These are phyloP conservation scores for Fragum fragum DNA, from an alignment of 2,888 invertebrate genomes.

Conservation along the genomic window DNA sequence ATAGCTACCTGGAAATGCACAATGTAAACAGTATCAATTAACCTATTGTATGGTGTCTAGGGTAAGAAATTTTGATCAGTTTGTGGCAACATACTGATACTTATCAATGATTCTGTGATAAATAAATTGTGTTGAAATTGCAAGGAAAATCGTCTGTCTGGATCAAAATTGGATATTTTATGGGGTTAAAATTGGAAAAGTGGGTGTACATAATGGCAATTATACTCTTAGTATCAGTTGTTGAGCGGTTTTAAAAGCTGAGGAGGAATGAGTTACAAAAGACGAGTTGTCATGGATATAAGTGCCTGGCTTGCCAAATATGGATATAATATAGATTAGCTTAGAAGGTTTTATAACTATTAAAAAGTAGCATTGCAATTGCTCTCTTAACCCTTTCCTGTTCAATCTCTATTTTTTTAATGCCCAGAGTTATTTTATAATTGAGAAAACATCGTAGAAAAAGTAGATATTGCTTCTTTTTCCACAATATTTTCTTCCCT, in stretches of 20 bases:
- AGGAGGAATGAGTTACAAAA: not conserved
- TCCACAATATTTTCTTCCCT: too few relatives aligned
- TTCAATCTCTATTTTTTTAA: too few relatives aligned
- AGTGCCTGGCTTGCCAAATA: not conserved
- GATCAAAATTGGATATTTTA: not conserved
- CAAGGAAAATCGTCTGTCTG: not conserved
- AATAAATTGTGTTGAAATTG: not conserved
- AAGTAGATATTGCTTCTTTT: too few relatives aligned
- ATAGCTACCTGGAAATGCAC: too few relatives aligned
- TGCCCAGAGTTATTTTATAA: too few relatives aligned
- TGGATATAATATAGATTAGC: slow-evolving; percentile 5
- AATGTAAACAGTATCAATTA: too few relatives aligned
- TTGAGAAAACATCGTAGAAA: too few relatives aligned
- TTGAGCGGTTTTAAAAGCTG: not conserved
- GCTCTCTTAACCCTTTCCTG: too few relatives aligned
- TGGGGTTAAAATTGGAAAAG: slow-evolving; percentile 1
- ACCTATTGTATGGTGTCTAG: too few relatives aligned
- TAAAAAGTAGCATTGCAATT: too few relatives aligned
- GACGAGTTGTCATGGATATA: not conserved
- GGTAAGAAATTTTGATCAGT: too few relatives aligned
- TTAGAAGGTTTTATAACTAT: too few relatives aligned
- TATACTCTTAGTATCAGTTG: not conserved
- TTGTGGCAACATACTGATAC: not conserved
- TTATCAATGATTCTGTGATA: not conserved
- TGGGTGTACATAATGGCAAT: not conserved